Evolutionary conservation across 2,888 invertebrate genomes (phyloP).

Genomic region (Drosophila borborema): DNA sequence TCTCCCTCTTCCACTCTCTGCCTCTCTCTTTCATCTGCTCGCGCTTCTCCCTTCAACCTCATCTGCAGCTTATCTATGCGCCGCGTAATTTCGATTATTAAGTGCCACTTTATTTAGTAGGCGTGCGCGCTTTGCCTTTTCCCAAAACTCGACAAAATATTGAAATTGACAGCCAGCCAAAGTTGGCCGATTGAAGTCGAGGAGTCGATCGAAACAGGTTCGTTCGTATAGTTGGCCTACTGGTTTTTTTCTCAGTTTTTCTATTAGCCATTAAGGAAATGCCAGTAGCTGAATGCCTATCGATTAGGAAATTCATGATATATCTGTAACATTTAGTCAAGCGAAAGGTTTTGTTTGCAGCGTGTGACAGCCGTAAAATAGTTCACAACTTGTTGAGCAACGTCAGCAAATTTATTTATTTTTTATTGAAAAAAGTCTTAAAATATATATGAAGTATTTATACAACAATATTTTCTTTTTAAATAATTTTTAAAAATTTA

Average conservation of each 20-base stretch:
- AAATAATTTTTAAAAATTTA: neutral
- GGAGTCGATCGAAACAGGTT: slow-evolving; percentile 38
- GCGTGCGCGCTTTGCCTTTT: slow-evolving; percentile 67
- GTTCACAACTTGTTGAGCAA: slow-evolving; percentile 6
- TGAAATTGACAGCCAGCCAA: slow-evolving; percentile 66
- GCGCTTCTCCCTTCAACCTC: slow-evolving; percentile 28
- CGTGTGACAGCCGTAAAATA: slow-evolving; percentile 1
- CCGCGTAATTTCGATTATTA: slow-evolving; percentile 81
- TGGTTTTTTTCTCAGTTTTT: slow-evolving; percentile 55
- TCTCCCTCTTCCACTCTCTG: neutral
- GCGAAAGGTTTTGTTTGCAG: slow-evolving; percentile 45
- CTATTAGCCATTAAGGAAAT: slow-evolving; percentile 67
- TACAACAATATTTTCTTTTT: too few species aligned
- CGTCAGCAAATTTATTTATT: too few species aligned
- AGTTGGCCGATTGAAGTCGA: slow-evolving; percentile 10
- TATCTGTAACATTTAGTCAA: slow-evolving; percentile 64
- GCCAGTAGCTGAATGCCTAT: slow-evolving; percentile 68
- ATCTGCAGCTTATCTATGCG: slow-evolving; percentile 67
- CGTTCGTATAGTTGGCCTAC: slow-evolving; percentile 21
- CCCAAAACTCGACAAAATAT: slow-evolving; percentile 69
- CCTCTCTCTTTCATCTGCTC: slow-evolving; percentile 29
- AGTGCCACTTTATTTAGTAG: slow-evolving; percentile 81
- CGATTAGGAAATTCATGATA: slow-evolving; percentile 76
- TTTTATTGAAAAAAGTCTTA: neutral
- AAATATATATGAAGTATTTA: neutral